Percentiles rank a stretch among this genome's conserved stretches.
Evolutionary conservation across 2,888 invertebrate genomes (phyloP).

Genomic region (Aplocera efformata): DNA sequence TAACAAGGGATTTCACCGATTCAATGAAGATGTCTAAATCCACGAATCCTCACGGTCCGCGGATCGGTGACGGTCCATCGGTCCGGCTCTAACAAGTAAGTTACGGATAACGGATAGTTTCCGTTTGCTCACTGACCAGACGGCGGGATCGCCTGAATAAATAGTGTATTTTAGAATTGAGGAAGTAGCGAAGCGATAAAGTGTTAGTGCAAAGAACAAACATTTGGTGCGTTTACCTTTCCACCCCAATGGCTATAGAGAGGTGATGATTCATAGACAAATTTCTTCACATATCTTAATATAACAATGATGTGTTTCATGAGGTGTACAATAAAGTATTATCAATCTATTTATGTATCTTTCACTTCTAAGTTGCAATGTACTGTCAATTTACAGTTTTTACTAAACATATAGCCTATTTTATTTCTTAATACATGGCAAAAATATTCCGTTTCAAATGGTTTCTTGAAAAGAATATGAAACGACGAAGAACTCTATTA

Average conservation of each 20-base stretch:
- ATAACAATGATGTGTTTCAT: too few relatives aligned
- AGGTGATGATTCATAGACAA: background rate
- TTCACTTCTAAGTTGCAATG: too few relatives aligned
- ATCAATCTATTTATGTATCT: too few relatives aligned
- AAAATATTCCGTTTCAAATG: too few relatives aligned
- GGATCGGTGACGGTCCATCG: constrained; percentile 7
- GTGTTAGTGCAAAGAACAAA: constrained; percentile 5
- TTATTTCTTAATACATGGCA: too few relatives aligned
- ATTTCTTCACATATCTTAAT: too few relatives aligned
- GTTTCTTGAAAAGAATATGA: too few relatives aligned
- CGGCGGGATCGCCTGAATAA: constrained; percentile 53
- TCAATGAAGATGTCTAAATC: constrained; percentile 17
- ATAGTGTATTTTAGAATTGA: constrained; percentile 32
- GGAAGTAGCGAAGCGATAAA: constrained; percentile 1
- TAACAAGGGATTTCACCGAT: constrained; percentile 8
- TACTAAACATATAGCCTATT: too few relatives aligned
- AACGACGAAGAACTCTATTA: constrained; percentile 5
- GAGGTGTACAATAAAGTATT: too few relatives aligned
- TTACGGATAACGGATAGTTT: constrained; percentile 19
- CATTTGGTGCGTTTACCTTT: background rate
- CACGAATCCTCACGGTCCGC: constrained; percentile 21
- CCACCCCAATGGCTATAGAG: constrained; percentile 3
- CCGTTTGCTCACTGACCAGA: constrained; percentile 38
- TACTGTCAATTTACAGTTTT: too few relatives aligned
- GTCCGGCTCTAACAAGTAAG: constrained; percentile 23